phyloP scores from a whole-genome alignment of 1,140 invertebrate species.

The Microplitis demolitor region DNA sequence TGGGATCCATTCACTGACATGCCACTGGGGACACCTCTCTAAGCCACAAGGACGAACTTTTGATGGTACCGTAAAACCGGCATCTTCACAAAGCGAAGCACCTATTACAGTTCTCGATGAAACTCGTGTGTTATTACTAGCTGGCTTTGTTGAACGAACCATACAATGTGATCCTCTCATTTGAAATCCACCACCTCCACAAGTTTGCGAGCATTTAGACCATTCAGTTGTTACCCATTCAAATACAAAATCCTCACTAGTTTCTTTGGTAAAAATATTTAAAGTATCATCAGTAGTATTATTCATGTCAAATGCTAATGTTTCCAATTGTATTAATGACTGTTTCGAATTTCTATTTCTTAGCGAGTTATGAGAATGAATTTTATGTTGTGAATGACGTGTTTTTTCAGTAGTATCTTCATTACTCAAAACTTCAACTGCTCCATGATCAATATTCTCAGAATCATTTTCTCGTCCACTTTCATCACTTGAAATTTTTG shows the following conservation, averaged over 20 bases:
- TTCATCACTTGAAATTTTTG: conserved; percentile 13
- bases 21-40: conserved; percentile 76
- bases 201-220: conserved; percentile 85
- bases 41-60: conserved; percentile 73
- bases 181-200: conserved; percentile 77
- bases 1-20: conserved; percentile 70
- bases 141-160: conserved; percentile 54
- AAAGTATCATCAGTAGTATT: conserved; percentile 20
- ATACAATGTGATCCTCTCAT: conserved; percentile 75
- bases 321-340: background rate
- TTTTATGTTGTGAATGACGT: background rate
- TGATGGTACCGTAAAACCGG: conserved; percentile 68
- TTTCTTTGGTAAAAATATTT: conserved; percentile 45
- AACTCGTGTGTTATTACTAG: conserved; percentile 38
- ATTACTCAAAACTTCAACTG: conserved; percentile 22
- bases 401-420: conserved; percentile 26
- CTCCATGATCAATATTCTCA: conserved; percentile 33
- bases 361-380: background rate
- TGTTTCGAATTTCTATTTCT: conserved; percentile 15
- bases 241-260: conserved; percentile 67
- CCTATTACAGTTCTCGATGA: conserved; percentile 63
- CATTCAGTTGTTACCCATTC: conserved; percentile 82
- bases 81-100: conserved; percentile 72
- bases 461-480: conserved; percentile 31
- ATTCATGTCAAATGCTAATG: conserved; percentile 15